phyloP scores from a whole-genome alignment of 1,140 invertebrate species.

The Elymnias hypermnestra region DNA sequence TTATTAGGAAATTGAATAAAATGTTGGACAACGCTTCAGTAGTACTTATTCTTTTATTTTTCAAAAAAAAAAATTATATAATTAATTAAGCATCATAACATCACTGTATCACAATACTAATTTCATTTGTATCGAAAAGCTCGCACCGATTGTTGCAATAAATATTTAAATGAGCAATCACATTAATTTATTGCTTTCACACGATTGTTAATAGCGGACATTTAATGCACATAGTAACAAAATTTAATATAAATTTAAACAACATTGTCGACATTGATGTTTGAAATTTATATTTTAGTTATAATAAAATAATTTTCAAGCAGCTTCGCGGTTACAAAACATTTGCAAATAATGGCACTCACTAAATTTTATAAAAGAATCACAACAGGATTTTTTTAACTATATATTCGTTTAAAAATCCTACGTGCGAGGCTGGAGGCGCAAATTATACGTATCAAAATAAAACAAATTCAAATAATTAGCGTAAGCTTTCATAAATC shows the following conservation, averaged over 20 bases:
- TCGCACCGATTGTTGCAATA: too few species aligned
- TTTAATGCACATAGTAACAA: too few species aligned
- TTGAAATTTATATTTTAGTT: constrained; percentile 8
- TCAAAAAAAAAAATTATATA: constrained; percentile 42
- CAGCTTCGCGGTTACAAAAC: constrained; percentile 40
- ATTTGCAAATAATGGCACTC: constrained; percentile 62
- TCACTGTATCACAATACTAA: constrained; percentile 65
- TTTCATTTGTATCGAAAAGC: constrained; percentile 23
- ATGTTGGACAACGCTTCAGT: constrained; percentile 53
- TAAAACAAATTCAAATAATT: constrained; percentile 12
- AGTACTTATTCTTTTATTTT: constrained; percentile 66
- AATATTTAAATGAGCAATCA: too few species aligned
- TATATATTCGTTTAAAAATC: constrained; percentile 29
- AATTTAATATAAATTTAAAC: constrained; percentile 6
- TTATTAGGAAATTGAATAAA: too few species aligned
- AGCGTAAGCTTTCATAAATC: too few species aligned
- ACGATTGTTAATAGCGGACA: not conserved
- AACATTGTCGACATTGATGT: constrained; percentile 8
- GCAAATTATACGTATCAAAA: constrained; percentile 23
- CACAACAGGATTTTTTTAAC: constrained; percentile 43
- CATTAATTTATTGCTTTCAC: not conserved
- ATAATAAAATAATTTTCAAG: constrained; percentile 24
- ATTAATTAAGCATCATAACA: constrained; percentile 65
- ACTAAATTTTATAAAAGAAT: constrained; percentile 39
- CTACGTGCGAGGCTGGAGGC: constrained; percentile 25